A percentile compares a stretch with the other conserved stretches of the same genome.
Evolutionary conservation across 2,797 vertebrate species (phyloP).

Genomic region (Sebastes goodei): DNA sequence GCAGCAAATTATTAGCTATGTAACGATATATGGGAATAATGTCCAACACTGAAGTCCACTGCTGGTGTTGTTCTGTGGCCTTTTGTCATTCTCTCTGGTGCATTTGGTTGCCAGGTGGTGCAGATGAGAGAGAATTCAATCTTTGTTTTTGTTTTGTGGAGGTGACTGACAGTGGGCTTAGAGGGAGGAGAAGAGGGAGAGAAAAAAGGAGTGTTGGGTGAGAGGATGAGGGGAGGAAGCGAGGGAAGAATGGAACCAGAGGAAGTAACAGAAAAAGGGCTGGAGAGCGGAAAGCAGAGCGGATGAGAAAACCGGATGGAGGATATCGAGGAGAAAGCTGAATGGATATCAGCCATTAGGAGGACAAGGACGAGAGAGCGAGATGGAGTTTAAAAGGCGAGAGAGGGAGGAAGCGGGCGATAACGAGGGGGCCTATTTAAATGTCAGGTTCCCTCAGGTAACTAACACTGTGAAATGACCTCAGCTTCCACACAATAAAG

Average conservation of each 20-base stretch:
- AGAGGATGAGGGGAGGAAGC: background rate
- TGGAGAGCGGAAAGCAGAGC: background rate
- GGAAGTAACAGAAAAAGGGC: background rate
- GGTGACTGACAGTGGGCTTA: background rate
- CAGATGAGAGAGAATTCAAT: background rate
- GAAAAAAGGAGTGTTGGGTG: background rate
- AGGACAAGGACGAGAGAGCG: slow-evolving; percentile 20
- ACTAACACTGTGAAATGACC: slow-evolving; percentile 58
- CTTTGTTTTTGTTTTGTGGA: background rate
- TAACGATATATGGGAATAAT: background rate
- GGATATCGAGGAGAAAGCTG: background rate
- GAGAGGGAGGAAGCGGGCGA: background rate
- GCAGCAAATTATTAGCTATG: background rate
- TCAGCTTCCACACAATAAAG: slow-evolving; percentile 49
- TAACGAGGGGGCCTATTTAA: slow-evolving; percentile 60
- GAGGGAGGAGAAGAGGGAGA: background rate
- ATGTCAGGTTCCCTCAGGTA: slow-evolving; percentile 69
- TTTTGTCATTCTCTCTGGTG: background rate
- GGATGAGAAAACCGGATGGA: background rate
- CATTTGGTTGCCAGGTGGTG: background rate
- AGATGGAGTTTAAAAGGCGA: background rate
- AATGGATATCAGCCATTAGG: slow-evolving; percentile 1
- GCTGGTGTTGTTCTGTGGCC: background rate
- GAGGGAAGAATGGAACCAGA: background rate
- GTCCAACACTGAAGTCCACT: background rate